Evolutionary conservation across 1,140 invertebrate genomes (phyloP).

Genomic region (Globodera rostochiensis): DNA sequence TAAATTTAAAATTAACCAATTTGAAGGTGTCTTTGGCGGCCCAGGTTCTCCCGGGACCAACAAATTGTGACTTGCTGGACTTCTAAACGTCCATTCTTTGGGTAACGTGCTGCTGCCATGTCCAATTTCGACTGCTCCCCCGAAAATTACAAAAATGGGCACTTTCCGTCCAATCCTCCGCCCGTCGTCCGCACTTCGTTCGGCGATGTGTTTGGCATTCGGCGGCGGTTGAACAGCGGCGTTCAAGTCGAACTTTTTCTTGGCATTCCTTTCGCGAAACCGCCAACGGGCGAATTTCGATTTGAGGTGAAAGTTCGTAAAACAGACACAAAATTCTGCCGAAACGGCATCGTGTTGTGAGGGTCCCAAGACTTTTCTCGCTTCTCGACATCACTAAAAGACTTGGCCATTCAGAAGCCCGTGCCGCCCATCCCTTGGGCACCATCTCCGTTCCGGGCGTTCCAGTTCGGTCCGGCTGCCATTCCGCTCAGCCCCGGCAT

Average conservation of each 20-base stretch:
- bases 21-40: not conserved
- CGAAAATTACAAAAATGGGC: slow-evolving; percentile 19
- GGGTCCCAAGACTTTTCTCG: not conserved
- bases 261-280: slow-evolving; percentile 23
- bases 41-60: too few species aligned
- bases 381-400: not conserved
- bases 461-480: slow-evolving; percentile 41
- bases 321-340: not conserved
- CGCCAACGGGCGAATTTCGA: slow-evolving; percentile 11
- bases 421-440: not conserved
- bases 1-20: not conserved
- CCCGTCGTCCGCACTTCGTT: slow-evolving; percentile 14
- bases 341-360: not conserved
- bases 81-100: not conserved
- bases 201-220: slow-evolving; percentile 23
- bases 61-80: not conserved
- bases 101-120: not conserved
- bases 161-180: slow-evolving; percentile 3
- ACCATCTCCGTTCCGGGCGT: slow-evolving; percentile 31
- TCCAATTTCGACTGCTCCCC: not conserved
- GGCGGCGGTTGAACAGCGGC: slow-evolving; percentile 2
- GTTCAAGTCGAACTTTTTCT: slow-evolving; percentile 6
- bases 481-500: slow-evolving; percentile 42
- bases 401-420: slow-evolving; percentile 41
- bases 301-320: slow-evolving; percentile 2